These are phyloP conservation scores for Hystrix cristata DNA, from an alignment of 2,113 vertebrate genomes.

Conservation along the genomic window DNA sequence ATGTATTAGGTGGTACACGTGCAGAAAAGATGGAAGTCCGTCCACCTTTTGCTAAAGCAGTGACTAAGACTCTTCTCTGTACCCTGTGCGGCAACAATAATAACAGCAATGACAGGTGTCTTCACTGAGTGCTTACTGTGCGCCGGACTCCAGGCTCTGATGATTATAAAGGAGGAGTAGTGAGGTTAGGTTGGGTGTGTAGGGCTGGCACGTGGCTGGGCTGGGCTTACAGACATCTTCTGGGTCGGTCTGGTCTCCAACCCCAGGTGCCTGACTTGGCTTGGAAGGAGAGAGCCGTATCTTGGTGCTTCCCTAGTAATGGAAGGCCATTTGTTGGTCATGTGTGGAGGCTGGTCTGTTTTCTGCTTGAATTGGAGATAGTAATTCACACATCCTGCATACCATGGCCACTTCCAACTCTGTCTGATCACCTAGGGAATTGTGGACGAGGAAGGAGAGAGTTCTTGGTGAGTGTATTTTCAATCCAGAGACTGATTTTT, in stretches of 20 bases:
- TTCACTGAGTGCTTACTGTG: not conserved
- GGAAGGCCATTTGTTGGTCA: not conserved
- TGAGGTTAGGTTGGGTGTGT: not conserved
- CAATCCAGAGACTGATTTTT: not conserved
- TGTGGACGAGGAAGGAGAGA: not conserved
- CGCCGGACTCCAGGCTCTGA: not conserved
- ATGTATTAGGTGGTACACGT: not conserved
- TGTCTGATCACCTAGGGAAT: not conserved
- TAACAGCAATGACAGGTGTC: not conserved
- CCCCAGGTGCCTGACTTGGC: not conserved
- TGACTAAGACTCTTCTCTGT: too few species aligned
- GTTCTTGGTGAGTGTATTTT: not conserved
- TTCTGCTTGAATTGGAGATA: not conserved
- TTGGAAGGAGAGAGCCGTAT: not conserved
- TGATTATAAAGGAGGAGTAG: not conserved
- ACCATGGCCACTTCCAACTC: not conserved
- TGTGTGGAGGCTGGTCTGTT: rapidly evolving
- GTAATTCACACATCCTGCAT: not conserved
- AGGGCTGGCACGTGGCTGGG: not conserved
- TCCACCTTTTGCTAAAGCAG: not conserved
- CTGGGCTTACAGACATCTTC: not conserved
- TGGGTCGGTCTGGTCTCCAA: not conserved
- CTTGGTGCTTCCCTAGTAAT: not conserved
- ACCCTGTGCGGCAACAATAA: too few species aligned
- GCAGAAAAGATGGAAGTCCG: not conserved